Evolutionary conservation across 2,113 vertebrate genomes (phyloP), one percentile per base, ranked within the genome.

Genomic region (Taxidea taxus): DNA sequence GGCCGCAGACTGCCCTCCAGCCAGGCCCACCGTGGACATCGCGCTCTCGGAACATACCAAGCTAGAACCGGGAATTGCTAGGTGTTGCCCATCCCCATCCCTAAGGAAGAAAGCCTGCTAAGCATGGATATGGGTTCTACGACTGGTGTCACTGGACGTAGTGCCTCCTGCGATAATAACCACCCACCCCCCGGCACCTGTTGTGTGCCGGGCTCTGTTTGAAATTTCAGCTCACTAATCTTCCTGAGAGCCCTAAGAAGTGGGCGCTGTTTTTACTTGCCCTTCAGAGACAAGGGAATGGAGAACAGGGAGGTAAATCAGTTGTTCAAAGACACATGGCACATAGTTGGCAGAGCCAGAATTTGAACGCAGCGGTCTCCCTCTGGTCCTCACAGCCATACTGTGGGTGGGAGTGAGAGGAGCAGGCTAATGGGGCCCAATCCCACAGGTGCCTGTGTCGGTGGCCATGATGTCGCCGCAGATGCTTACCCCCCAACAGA

Each of bases 401-500:
- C 74, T 5, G 42, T 1, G 10, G 54, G 39, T 2, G 5, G 51
- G 20, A 42, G 9, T 0, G 2, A 68, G 39, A 84, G 37, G 58
- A 47, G 47, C 37, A 0, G 64, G 15, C 96, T 96, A 25, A 97
- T 18, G 0, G 44, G 42, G 39, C 72, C 39, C 0, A 56, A 49
- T 66, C 77, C 94, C 0, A 0, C 97, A 99, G 99, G 99, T 99
- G 37, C 99, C 99, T 0, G 99, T 99, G 97, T 99, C 99, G 0
- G 99, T 99, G 99, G 99, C 99, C 49, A 99, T 99, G 99, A 99
- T 99, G 99, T 99, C 99, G 68, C 99, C 99, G 0, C 99, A 99
- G 99, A 99, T 99, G 99, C 99, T 99, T 97, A 99, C 99, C 9
- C 99, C 99, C 3, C 99, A 99, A 98, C 99, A 99, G 98, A 99